These are phyloP conservation scores for Lepidurus apus DNA, from an alignment of 1,140 invertebrate genomes.

Conservation along the genomic window DNA sequence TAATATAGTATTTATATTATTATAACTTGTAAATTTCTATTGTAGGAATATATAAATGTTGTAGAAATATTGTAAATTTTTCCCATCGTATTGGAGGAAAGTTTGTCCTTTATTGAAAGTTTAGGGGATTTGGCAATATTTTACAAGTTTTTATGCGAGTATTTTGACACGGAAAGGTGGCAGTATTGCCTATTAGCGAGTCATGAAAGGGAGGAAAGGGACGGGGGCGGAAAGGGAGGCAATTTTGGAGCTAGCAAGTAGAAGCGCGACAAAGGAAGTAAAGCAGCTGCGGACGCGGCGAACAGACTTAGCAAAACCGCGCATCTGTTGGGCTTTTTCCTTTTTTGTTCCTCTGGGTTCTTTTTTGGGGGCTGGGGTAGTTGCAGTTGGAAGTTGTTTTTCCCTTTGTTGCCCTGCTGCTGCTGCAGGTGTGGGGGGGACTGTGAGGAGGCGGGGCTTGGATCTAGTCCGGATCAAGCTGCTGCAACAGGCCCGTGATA, in stretches of 20 bases:
- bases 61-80: no score
- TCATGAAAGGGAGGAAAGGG: background rate
- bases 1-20: no score
- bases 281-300: background rate
- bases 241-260: background rate
- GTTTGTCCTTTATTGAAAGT: background rate
- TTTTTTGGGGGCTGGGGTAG: background rate
- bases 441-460: background rate
- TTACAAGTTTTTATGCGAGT: background rate
- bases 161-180: slow-evolving; percentile 3
- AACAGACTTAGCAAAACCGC: background rate
- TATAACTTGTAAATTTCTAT: no score
- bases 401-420: background rate
- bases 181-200: background rate
- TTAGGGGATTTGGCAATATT: background rate
- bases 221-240: background rate
- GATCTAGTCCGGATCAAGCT: background rate
- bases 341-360: background rate
- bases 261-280: slow-evolving; percentile 2
- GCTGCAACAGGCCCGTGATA: background rate
- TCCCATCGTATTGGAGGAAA: background rate
- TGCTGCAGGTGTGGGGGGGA: slow-evolving; percentile 1
- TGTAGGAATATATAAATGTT: no score
- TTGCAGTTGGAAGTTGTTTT: background rate
- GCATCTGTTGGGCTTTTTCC: slow-evolving; percentile 4